Evolutionary conservation across 1,140 invertebrate genomes (phyloP).

Genomic region (Chlorops oryzae): DNA sequence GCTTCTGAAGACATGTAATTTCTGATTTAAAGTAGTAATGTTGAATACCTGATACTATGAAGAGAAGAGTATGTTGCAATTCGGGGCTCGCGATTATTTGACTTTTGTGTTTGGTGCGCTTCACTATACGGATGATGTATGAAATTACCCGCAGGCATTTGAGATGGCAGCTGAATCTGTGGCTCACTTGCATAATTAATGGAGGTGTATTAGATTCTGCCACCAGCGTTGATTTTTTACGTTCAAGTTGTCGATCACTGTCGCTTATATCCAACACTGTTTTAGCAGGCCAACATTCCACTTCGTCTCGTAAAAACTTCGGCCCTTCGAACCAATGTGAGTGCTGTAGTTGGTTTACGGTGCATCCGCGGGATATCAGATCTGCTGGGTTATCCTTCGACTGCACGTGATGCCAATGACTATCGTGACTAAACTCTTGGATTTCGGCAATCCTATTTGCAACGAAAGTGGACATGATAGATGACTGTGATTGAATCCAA

Average conservation of each 20-base stretch:
- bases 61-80: neutral
- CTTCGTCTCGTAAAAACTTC: too few relatives aligned
- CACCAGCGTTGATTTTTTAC: too few relatives aligned
- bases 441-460: constrained; percentile 18
- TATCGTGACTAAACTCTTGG: constrained; percentile 3
- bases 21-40: neutral
- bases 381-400: constrained; percentile 33
- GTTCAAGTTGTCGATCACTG: too few relatives aligned
- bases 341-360: neutral
- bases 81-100: neutral
- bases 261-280: constrained; percentile 5
- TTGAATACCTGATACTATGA: neutral
- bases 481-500: constrained; percentile 16
- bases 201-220: too few relatives aligned
- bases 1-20: too few relatives aligned
- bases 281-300: too few relatives aligned
- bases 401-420: constrained; percentile 26
- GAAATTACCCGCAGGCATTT: too few relatives aligned
- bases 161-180: too few relatives aligned
- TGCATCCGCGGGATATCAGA: constrained; percentile 26
- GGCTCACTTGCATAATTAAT: too few relatives aligned
- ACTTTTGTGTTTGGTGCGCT: neutral
- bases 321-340: constrained; percentile 8
- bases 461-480: constrained; percentile 16
- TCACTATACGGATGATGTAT: too few relatives aligned